Evolutionary conservation across 2,113 vertebrate species (phyloP), one percentile per base, ranked within the genome.

Genomic region (Tursiops truncatus): DNA sequence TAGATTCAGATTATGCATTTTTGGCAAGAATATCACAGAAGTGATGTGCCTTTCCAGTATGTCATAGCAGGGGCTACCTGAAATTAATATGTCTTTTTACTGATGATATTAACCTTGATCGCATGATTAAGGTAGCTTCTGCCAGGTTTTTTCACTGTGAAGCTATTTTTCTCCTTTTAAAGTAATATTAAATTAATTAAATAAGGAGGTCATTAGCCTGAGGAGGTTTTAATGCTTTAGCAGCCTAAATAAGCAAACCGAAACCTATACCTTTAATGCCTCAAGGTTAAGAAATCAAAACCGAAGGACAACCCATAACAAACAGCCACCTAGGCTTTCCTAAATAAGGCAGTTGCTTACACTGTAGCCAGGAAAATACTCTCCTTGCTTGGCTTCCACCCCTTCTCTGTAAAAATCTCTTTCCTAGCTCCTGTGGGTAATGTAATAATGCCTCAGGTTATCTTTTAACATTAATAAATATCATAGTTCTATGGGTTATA

Each of bases 391-490:
- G 36, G 25, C 23, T 38, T 82, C 25, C 36, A 28, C 17, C 1
- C 20, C 4, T 38, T 60, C 4, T 82, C 36, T 82, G 31, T 62
- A 41, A 62, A 62, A 41, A 26, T 82, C 14, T 41, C 53, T 82
- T 13, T 50, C 47, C 47, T 50, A 50, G 47, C 25, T 41, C 53
- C 79, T 81, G 7, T 38, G n/a, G 79, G 8, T 60, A 47, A 63
- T 76, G 21, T 47, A n/a, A 74, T 74, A 74, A 79, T 89, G 56
- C 56, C 70, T 89, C 28, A n/a, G 20, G 33, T 62, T 74, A 60
- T 88, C 28, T 88, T 41, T 74, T 33, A 44, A 88, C 70, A 89
- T 84, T 93, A 74, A n/a, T 74, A 94, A 76, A 76, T 76, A 33
- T 62, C n/a, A 21, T 79, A 44, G 20, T 50, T 86, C 18, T 80